Evolutionary conservation across 2,888 invertebrate genomes (phyloP).

Genomic region (Physocephala rufipes): DNA sequence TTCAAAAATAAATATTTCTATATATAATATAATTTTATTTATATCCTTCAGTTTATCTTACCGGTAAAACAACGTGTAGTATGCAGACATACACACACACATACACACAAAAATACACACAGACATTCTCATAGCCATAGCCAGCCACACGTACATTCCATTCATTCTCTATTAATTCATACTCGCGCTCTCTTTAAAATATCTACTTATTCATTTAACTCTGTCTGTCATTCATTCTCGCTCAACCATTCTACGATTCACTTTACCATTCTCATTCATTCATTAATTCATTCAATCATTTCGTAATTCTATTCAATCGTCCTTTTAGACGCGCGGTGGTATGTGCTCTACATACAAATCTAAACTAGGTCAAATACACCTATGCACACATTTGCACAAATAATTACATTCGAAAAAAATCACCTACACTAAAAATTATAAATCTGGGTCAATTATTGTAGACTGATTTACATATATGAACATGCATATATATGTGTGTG

Average conservation of each 20-base stretch:
- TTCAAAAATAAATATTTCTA: no score
- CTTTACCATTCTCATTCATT: background rate
- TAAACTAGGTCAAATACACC: no score
- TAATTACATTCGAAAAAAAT: slow-evolving; percentile 4
- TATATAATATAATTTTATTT: no score
- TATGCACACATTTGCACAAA: slow-evolving; percentile 14
- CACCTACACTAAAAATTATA: slow-evolving; percentile 37
- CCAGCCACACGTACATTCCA: no score
- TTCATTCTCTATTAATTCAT: no score
- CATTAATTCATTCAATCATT: slow-evolving; percentile 28
- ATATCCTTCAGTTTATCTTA: background rate
- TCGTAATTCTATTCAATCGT: slow-evolving; percentile 34
- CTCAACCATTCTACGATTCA: slow-evolving; percentile 4
- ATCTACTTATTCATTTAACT: no score
- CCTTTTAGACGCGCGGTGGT: background rate
- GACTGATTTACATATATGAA: slow-evolving; percentile 39
- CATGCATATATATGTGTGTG: slow-evolving; percentile 25
- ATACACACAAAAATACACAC: slow-evolving; percentile 4
- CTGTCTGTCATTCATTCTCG: slow-evolving; percentile 7
- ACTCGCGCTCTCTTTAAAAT: no score
- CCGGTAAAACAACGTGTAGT: background rate
- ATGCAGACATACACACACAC: slow-evolving; percentile 10
- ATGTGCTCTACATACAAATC: no score
- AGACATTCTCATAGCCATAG: background rate
- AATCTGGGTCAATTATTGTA: slow-evolving; percentile 63